Evolutionary conservation across 2,888 invertebrate species (phyloP), one percentile per base, ranked within the genome.

Genomic region (Entomobrya proxima): DNA sequence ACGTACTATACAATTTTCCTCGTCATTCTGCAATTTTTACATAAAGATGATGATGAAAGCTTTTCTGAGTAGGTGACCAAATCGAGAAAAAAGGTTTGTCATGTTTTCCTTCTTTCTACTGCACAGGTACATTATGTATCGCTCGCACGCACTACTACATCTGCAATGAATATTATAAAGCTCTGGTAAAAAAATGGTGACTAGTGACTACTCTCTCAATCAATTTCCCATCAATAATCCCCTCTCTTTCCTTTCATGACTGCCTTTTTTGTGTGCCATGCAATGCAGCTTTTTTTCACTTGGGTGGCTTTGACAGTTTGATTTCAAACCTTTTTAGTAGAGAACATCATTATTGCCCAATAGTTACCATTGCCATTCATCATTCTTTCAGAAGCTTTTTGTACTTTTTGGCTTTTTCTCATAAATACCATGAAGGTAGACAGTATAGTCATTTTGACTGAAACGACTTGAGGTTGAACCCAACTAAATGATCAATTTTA

Each of bases 21-120:
- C 55, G 11, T 2, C 27, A 55, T 55, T 24, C 27, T 55, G 24
- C 55, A 55, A 55, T 55, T 11, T 55, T 55, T 55, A 11, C 13
- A 55, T 5, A 27, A 55, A 15, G 55, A 21, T 24, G 30, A 69
- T 40, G 30, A 32, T 82, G 81, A 75, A 82, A 82, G 75, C 81
- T 75, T 82, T 82, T 82, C 50, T 61, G 55, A 47, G 75, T 82
- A 61, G 18, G 74, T 82, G 32, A 64, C 37, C 61, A 82, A 75
- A 82, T 61, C 61, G 40, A 61, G 40, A 50, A 75, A 82, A 82
- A 82, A 82, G 81, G 61, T 61, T 50, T 75, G 44, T 75, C 81
- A 50, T 82, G 81, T 82, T 80, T 58, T 37, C n/a, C n/a, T n/a
- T n/a, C n/a, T n/a, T 64, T 37, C 9, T 6, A 37, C 64, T 30